Percentiles rank a stretch among this genome's conserved stretches.
Evolutionary conservation across 2,888 invertebrate genomes (phyloP).

Genomic region (Nemotelus nigrinus): DNA sequence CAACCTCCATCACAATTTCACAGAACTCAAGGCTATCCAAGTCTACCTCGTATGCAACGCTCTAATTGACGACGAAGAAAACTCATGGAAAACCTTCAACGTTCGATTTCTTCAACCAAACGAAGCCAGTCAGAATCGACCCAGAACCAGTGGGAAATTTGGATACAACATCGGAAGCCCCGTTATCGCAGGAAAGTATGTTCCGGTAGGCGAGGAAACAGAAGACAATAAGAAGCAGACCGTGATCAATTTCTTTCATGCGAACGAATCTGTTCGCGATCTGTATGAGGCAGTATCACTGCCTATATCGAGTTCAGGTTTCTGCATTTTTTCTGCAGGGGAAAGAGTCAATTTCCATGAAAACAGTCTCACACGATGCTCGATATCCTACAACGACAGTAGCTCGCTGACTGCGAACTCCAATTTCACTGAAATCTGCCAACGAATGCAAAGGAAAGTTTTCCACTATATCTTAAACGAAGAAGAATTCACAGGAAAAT

Average conservation of each 20-base stretch:
- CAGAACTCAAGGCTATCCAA: conserved; percentile 50
- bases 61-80: conserved; percentile 1
- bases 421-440: conserved; percentile 60
- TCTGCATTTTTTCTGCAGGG: conserved; percentile 19
- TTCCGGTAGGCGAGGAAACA: conserved; percentile 53
- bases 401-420: conserved; percentile 44
- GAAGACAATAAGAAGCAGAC: conserved; percentile 50
- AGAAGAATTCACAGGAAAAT: conserved; percentile 34
- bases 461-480: conserved; percentile 51
- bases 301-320: conserved; percentile 29
- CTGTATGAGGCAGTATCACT: conserved; percentile 33
- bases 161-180: conserved; percentile 59
- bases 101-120: conserved; percentile 54
- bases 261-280: conserved; percentile 23
- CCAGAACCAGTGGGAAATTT: conserved; percentile 56
- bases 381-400: conserved; percentile 53
- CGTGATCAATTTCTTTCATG: conserved; percentile 57
- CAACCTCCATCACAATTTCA: conserved; percentile 56
- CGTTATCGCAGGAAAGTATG: conserved; percentile 56
- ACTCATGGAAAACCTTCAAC: conserved; percentile 49
- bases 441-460: conserved; percentile 56
- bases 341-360: conserved; percentile 58
- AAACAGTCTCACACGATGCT: conserved; percentile 57
- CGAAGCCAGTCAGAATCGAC: conserved; percentile 38
- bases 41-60: conserved; percentile 46